Conservation (phyloP, 1,140 invertebrate genomes). For the Zaprionus taronus region DNA sequence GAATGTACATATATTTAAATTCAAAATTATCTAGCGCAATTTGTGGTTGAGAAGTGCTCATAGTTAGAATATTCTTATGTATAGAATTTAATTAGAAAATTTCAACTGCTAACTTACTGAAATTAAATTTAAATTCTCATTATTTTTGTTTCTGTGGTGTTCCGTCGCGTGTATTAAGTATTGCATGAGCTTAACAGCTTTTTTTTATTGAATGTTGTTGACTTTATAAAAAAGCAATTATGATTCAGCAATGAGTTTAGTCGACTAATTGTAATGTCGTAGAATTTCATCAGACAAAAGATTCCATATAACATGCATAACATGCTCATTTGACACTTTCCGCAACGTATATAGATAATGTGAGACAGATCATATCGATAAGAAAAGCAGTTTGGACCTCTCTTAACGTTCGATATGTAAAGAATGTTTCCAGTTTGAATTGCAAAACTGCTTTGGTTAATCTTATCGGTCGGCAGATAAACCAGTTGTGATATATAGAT, state of each 20-base stretch:
- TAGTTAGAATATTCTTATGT: neutral
- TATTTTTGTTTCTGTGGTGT: too few relatives aligned
- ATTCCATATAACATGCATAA: neutral
- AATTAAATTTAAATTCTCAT: too few relatives aligned
- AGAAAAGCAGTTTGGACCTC: neutral
- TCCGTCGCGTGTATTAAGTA: too few relatives aligned
- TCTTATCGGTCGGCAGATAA: neutral
- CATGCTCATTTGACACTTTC: neutral
- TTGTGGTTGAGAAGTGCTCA: neutral
- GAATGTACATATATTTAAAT: neutral
- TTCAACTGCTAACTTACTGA: too few relatives aligned
- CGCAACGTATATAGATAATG: neutral
- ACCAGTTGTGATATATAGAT: neutral
- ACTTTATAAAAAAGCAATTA: neutral
- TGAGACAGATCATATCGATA: neutral
- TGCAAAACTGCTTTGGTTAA: neutral
- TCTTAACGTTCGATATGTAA: neutral
- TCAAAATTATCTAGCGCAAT: neutral
- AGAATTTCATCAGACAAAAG: neutral
- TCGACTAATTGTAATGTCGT: neutral
- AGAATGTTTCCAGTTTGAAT: neutral
- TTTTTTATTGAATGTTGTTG: neutral
- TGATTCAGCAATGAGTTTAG: neutral
- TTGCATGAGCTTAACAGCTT: neutral
- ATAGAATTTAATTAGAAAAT: neutral